A percentile compares a stretch with the other conserved stretches of the same genome.
These are phyloP conservation scores for Chiridota heheva DNA, from an alignment of 35 echinoderm and acorn worm species.

Conservation along the genomic window DNA sequence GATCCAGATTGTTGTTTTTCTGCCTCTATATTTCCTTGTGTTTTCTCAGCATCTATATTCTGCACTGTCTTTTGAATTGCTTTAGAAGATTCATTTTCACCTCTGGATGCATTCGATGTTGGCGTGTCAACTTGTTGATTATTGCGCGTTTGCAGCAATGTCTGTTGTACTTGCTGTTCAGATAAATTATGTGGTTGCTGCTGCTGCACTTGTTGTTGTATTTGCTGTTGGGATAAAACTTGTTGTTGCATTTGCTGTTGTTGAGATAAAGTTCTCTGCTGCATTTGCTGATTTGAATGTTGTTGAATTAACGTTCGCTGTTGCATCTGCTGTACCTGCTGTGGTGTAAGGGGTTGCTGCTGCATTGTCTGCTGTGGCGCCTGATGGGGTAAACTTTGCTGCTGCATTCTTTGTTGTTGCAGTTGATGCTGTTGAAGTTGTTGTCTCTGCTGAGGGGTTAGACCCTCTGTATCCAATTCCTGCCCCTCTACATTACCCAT, in stretches of 20 bases:
- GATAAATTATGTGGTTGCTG: background rate
- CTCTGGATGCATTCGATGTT: no score
- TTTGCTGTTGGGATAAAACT: background rate
- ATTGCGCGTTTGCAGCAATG: no score
- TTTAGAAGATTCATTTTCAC: no score
- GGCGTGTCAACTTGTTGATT: no score
- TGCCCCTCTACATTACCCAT: conserved; percentile 51
- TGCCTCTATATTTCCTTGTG: no score
- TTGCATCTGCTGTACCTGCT: background rate
- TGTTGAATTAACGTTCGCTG: background rate
- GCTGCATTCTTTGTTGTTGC: conserved; percentile 23
- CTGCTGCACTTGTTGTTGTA: background rate
- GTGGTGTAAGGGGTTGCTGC: background rate
- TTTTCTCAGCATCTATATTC: no score
- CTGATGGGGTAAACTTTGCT: conserved; percentile 5
- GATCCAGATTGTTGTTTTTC: no score
- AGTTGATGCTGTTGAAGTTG: conserved; percentile 22
- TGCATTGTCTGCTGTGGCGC: conserved; percentile 24
- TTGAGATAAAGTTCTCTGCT: background rate
- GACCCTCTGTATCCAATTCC: conserved; percentile 27
- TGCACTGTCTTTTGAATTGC: no score
- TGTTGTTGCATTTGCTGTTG: conserved; percentile 24
- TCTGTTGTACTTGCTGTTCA: no score
- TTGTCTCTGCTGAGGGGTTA: conserved; percentile 32
- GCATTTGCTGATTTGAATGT: background rate